Percentiles rank a stretch among this genome's conserved stretches.
These are phyloP conservation scores for Lycia hirtaria DNA, from an alignment of 2,888 invertebrate genomes.

Conservation along the genomic window DNA sequence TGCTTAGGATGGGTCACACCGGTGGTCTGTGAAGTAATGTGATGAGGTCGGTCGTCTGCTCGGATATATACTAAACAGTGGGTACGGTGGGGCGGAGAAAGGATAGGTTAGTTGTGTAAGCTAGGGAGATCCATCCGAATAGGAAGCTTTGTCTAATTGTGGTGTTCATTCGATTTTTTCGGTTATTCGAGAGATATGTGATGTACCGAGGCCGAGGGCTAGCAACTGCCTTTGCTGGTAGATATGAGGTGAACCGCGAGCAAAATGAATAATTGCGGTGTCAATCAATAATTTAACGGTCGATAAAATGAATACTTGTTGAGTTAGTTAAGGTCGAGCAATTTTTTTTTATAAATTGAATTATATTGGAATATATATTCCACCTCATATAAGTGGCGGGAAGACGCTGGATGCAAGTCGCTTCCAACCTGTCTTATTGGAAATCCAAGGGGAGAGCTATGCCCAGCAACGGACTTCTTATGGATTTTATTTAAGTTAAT, in stretches of 20 bases:
- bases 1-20: constrained; percentile 80
- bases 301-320: constrained; percentile 2
- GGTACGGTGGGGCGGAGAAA: constrained; percentile 80
- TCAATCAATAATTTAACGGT: constrained; percentile 5
- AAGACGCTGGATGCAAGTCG: too few species aligned
- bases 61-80: constrained; percentile 74
- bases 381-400: too few species aligned
- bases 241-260: constrained; percentile 14
- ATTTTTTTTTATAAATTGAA: not conserved
- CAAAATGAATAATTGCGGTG: constrained; percentile 18
- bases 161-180: constrained; percentile 69
- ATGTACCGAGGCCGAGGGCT: constrained; percentile 33
- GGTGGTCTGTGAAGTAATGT: constrained; percentile 77
- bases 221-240: constrained; percentile 11
- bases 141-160: constrained; percentile 79
- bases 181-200: constrained; percentile 39
- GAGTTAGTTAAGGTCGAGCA: not conserved
- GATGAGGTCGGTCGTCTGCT: constrained; percentile 66
- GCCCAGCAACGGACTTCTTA: too few species aligned
- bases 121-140: constrained; percentile 76
- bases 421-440: too few species aligned
- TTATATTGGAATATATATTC: too few species aligned
- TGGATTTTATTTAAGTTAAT: too few species aligned
- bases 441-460: too few species aligned
- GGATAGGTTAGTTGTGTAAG: constrained; percentile 81